Base-by-base conservation (phyloP, 1,140 invertebrate species). In the Drosophila pachea region DNA sequence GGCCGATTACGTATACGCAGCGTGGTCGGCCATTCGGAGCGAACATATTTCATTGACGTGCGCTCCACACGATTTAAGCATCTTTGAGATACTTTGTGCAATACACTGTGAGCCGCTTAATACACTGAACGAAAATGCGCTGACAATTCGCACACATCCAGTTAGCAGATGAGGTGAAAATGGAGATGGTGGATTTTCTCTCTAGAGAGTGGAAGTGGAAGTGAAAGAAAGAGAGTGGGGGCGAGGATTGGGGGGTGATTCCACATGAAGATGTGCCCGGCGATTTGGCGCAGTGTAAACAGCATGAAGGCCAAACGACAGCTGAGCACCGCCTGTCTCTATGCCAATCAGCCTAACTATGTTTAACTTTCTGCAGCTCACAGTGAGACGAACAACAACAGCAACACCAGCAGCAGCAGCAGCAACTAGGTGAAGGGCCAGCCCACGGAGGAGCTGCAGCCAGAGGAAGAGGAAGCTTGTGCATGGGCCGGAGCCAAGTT, bases 401-500 rank as follows among this genome's bases (percentile, higher is more conserved):
- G 61, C 36, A 29, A 5, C 22, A 52, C 12, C 11, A 43, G 31
- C 59, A 52, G 38, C 43, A 74, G 12, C 32, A 58, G 58, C 32
- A 31, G 5, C 33, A 52, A 45, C 14, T 14, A 47, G 55, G 61
- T 74, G 63, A 76, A 52, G 38, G 14, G n/a, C 11, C 56, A 12
- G 56, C 16, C 47, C 50, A 35, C 36, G 42, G 2, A 62, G 31
- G 61, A 50, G 42, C 29, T 45, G 42, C 33, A 63, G 63, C 40
- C 1, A 55, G 32, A 5, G 38, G 38, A 12, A 40, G 8, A 38
- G 9, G 36, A 38, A 38, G 36, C n/a, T n/a, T n/a, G n/a, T n/a
- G n/a, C n/a, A n/a, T 38, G 36, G 36, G 35, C 45, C 35, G 33
- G 49, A 43, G 66, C 68, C 79, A 84, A 84, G 76, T 84, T 84